Evolutionary conservation across 2,113 vertebrate genomes (phyloP).

Genomic region (Sakesphorus luctuosus): DNA sequence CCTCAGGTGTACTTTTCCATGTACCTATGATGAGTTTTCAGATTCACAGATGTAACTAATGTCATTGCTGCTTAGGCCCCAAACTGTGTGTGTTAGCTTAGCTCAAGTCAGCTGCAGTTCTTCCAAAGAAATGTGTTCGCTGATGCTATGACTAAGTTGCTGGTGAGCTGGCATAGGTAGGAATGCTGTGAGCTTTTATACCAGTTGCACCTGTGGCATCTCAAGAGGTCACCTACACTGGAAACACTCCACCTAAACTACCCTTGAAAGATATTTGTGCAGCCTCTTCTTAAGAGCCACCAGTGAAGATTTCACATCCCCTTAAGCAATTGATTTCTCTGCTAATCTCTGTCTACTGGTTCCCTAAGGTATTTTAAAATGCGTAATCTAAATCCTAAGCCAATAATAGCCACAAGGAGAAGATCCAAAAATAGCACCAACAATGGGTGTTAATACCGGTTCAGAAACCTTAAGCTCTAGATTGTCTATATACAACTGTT

Average conservation of each 20-base stretch:
- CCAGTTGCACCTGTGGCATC: background rate
- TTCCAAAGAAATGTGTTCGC: background rate
- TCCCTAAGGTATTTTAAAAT: conserved; percentile 26
- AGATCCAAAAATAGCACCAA: conserved; percentile 5
- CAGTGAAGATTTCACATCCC: background rate
- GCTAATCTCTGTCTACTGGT: background rate
- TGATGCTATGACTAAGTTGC: background rate
- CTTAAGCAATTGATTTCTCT: conserved; percentile 14
- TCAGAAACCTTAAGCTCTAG: background rate
- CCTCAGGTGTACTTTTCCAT: background rate
- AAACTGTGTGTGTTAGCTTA: background rate
- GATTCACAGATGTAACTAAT: background rate
- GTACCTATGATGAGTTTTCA: background rate
- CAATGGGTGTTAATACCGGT: background rate
- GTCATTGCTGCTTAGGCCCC: background rate
- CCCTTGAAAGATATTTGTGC: background rate
- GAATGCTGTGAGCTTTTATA: background rate
- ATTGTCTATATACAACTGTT: background rate
- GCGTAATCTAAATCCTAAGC: conserved; percentile 21
- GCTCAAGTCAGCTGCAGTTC: background rate
- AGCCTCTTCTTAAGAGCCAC: background rate
- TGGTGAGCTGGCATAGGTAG: background rate
- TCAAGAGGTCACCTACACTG: background rate
- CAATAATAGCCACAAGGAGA: conserved; percentile 14
- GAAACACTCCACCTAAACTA: background rate